These are phyloP conservation scores for Enteromius unitaeniatus DNA, from an alignment of 2,797 vertebrate genomes.

Conservation along the genomic window DNA sequence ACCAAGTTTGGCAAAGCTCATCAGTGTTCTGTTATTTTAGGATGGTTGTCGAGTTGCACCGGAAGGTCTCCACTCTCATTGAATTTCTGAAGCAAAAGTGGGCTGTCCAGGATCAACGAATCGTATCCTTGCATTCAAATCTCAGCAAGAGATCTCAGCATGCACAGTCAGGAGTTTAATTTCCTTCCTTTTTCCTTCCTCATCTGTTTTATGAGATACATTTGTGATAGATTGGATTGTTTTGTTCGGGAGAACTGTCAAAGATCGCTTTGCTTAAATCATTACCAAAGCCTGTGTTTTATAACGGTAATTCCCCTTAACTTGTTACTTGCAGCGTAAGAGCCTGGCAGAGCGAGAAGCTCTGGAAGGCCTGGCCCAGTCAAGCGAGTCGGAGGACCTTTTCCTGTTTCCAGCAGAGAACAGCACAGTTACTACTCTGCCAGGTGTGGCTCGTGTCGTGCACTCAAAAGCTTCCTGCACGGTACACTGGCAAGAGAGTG, in stretches of 20 bases:
- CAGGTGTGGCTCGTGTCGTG: conserved; percentile 94
- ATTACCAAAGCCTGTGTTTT: neutral
- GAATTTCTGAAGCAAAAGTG: conserved; percentile 98
- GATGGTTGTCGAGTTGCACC: conserved; percentile 97
- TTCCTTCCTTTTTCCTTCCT: conserved; percentile 6
- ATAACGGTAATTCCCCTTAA: conserved; percentile 65
- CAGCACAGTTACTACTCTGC: conserved; percentile 86
- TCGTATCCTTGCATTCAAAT: conserved; percentile 87
- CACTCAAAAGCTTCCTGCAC: conserved; percentile 99
- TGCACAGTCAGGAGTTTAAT: neutral
- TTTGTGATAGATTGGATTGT: neutral
- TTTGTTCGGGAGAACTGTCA: neutral
- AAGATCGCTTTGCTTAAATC: neutral
- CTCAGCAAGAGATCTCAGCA: neutral
- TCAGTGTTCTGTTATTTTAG: conserved; percentile 68
- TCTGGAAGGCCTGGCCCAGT: conserved; percentile 74
- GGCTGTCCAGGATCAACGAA: conserved; percentile 91
- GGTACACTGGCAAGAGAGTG: conserved; percentile 96
- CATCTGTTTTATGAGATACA: conserved; percentile 2
- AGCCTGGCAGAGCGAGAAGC: conserved; percentile 89
- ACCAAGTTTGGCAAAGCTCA: neutral
- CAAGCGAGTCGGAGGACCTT: conserved; percentile 78
- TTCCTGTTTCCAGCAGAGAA: conserved; percentile 93
- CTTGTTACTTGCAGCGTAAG: conserved; percentile 83
- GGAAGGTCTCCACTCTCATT: conserved; percentile 97